These are phyloP conservation scores for Empidonax traillii DNA, from an alignment of 2,113 vertebrate genomes.

Conservation along the genomic window DNA sequence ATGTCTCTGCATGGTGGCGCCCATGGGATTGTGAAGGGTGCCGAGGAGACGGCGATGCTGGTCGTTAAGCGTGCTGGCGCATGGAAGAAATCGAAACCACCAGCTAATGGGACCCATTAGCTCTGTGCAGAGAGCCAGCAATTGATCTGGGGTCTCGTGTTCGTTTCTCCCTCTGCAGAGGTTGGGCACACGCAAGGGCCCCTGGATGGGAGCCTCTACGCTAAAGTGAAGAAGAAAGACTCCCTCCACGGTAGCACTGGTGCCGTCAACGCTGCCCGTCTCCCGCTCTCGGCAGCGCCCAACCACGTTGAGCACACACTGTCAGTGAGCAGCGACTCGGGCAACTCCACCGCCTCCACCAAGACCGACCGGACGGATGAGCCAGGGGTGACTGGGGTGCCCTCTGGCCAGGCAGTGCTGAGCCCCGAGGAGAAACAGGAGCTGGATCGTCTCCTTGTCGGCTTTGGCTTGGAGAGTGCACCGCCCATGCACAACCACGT, in stretches of 20 bases:
- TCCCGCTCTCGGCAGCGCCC: constrained; percentile 73
- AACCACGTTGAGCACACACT: constrained; percentile 91
- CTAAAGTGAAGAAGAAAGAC: constrained; percentile 98
- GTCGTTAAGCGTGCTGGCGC: background rate
- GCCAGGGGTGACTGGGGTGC: constrained; percentile 40
- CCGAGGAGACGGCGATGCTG: background rate
- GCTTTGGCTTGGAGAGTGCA: constrained; percentile 80
- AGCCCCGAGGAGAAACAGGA: constrained; percentile 93
- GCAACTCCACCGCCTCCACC: constrained; percentile 95
- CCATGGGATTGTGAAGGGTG: constrained; percentile 6
- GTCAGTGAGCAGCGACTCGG: constrained; percentile 96
- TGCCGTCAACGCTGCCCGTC: constrained; percentile 77
- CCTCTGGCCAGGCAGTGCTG: constrained; percentile 71
- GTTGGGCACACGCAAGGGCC: constrained; percentile 96
- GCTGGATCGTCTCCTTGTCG: constrained; percentile 91
- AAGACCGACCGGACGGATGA: constrained; percentile 97
- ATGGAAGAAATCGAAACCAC: constrained; percentile 15
- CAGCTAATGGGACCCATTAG: constrained; percentile 32
- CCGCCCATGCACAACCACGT: constrained; percentile 80
- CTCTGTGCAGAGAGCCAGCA: constrained; percentile 3
- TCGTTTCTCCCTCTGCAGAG: constrained; percentile 77
- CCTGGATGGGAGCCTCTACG: constrained; percentile 95
- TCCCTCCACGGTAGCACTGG: constrained; percentile 80
- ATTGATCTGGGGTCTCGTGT: constrained; percentile 52
- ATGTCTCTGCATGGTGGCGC: background rate